These are phyloP conservation scores for Zaprionus vittiger DNA, from an alignment of 1,140 invertebrate genomes.

Conservation along the genomic window DNA sequence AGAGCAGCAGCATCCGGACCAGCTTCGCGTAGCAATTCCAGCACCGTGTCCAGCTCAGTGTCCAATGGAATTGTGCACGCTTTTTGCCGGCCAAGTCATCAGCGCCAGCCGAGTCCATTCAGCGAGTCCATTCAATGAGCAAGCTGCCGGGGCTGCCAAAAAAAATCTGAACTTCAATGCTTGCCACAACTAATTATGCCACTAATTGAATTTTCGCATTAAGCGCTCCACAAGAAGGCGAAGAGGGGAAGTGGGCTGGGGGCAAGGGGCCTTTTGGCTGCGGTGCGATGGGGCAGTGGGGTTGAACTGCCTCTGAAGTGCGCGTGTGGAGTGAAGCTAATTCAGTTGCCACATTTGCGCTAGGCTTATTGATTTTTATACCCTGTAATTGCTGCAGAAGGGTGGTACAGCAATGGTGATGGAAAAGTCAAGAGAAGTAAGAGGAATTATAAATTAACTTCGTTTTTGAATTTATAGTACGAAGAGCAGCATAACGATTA, in stretches of 20 bases:
- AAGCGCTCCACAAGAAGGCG: slow-evolving; percentile 57
- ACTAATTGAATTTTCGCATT: slow-evolving; percentile 83
- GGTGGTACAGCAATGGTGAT: neutral
- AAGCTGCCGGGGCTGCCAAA: slow-evolving; percentile 55
- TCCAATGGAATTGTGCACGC: slow-evolving; percentile 32
- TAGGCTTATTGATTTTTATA: slow-evolving; percentile 68
- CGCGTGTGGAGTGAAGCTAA: slow-evolving; percentile 58
- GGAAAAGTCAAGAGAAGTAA: neutral
- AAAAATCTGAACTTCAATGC: slow-evolving; percentile 80
- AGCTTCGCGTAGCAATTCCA: neutral
- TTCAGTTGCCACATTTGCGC: slow-evolving; percentile 57
- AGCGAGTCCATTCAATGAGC: slow-evolving; percentile 45
- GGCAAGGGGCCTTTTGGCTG: slow-evolving; percentile 8
- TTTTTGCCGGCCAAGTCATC: slow-evolving; percentile 39
- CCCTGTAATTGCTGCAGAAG: slow-evolving; percentile 12
- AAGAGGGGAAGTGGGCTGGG: slow-evolving; percentile 1
- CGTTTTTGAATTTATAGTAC: no score
- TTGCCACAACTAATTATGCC: slow-evolving; percentile 83
- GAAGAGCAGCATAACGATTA: no score
- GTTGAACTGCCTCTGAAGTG: slow-evolving; percentile 36
- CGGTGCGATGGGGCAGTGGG: slow-evolving; percentile 10
- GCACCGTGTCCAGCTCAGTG: slow-evolving; percentile 2
- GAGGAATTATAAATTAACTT: neutral
- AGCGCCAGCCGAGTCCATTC: slow-evolving; percentile 52
- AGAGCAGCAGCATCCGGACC: neutral